These are phyloP conservation scores for Ariopsis seemanni DNA, from an alignment of 2,113 vertebrate species.

Conservation along the genomic window DNA sequence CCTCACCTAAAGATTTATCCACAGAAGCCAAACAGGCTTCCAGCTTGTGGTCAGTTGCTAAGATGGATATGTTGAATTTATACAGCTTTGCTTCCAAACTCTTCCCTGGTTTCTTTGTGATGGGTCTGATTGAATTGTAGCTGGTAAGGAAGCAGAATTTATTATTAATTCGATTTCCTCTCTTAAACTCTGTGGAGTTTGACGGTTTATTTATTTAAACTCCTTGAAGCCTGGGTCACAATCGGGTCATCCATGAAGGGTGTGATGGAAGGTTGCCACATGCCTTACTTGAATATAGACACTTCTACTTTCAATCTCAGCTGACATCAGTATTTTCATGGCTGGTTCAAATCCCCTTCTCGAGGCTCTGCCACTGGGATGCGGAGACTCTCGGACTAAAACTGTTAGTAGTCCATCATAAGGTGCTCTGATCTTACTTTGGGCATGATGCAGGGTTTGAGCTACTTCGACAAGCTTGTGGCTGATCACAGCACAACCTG, in stretches of 20 bases:
- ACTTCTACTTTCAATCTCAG: background rate
- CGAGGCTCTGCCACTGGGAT: background rate
- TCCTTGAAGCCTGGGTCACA: background rate
- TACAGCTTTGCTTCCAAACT: background rate
- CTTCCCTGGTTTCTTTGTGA: background rate
- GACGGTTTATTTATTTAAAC: constrained; percentile 1
- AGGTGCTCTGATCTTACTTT: background rate
- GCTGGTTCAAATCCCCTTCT: background rate
- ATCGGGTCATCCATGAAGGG: background rate
- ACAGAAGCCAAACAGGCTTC: constrained; percentile 1
- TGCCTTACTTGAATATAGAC: background rate
- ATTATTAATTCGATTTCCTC: background rate
- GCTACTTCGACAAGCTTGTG: no score
- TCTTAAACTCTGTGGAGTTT: background rate
- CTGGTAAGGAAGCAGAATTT: background rate
- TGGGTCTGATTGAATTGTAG: background rate
- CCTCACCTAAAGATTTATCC: background rate
- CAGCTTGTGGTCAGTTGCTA: constrained; percentile 16
- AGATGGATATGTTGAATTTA: constrained; percentile 4
- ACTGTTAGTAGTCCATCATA: background rate
- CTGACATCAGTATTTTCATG: background rate
- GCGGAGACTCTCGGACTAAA: background rate
- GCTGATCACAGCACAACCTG: background rate
- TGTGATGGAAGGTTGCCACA: background rate
- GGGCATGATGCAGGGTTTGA: background rate